Evolutionary conservation across 2,113 vertebrate species (phyloP), one percentile per base, ranked within the genome.

Genomic region (Antigone vipio): DNA sequence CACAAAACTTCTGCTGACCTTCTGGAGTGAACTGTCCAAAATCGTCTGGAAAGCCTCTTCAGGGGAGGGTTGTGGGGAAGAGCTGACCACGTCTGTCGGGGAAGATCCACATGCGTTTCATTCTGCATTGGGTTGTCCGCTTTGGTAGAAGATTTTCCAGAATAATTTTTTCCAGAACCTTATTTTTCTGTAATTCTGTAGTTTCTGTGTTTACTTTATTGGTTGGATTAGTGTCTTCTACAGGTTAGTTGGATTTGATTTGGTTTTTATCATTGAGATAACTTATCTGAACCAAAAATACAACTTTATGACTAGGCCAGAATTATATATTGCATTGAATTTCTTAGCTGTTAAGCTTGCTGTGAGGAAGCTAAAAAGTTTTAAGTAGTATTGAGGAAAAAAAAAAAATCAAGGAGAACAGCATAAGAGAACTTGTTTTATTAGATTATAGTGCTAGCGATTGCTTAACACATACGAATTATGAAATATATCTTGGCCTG

Each of bases 321-420:
- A 69, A 44, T 82, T 79, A 32, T 11, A 32, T 82, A 91, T 85
- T 82, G 17, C 35, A 35, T 79, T 79, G 53, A 11, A 89, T 78
- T 81, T 85, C 38, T 55, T 69, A 49, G 30, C 77, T 94, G 52
- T 59, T 83, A 32, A n/a, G 15, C 47, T 67, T 44, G 42, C 81
- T 87, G 67, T 40, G 49, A 49, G 53, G 71, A 68, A 94, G 47
- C 35, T 45, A 27, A 59, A 93, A 94, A 88, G 44, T 85, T 94
- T 73, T 85, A 82, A 89, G 77, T 35, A 71, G 9, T 82, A 76
- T 38, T 67, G 12, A 9, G n/a, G 35, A 11, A 4, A 16, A 53
- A 0, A 10, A 9, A n/a, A 44, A 26, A n/a, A n/a, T 49, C 4
- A 29, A 59, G 38, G 50, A 32, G 68, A 42, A 50, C 44, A 64